Conservation (phyloP, 92 coral and sea anemone genomes). For the Epizoanthus fatuus region DNA sequence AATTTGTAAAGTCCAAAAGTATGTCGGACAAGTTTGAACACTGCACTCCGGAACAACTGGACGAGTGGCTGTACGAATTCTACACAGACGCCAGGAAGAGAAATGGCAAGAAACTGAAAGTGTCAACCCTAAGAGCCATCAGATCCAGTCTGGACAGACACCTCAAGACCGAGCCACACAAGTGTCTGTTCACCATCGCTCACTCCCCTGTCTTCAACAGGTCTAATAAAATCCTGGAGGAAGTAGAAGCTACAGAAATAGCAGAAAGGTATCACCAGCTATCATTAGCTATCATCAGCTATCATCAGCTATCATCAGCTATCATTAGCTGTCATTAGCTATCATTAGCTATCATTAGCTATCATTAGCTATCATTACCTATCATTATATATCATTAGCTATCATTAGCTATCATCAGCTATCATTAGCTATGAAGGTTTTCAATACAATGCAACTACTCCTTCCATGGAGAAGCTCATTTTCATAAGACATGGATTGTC, state of each 20-base stretch:
- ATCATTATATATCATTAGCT: too few relatives aligned
- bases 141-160: slow-evolving; percentile 88
- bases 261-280: slow-evolving; percentile 61
- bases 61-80: slow-evolving; percentile 76
- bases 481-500: too few relatives aligned
- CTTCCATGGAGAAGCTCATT: too few relatives aligned
- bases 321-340: too few relatives aligned
- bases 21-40: slow-evolving; percentile 73
- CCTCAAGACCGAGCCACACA: slow-evolving; percentile 72
- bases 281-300: too few relatives aligned
- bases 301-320: too few relatives aligned
- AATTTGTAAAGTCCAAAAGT: slow-evolving; percentile 75
- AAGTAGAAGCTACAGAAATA: slow-evolving; percentile 61
- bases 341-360: too few relatives aligned
- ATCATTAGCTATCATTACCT: too few relatives aligned
- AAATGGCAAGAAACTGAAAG: slow-evolving; percentile 81
- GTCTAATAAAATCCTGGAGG: slow-evolving; percentile 55
- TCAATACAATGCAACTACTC: too few relatives aligned
- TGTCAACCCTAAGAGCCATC: slow-evolving; percentile 82
- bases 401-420: too few relatives aligned
- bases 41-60: slow-evolving; percentile 77
- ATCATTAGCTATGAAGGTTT: too few relatives aligned
- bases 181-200: slow-evolving; percentile 76
- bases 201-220: slow-evolving; percentile 52
- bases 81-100: slow-evolving; percentile 82